Base-by-base conservation (phyloP, 2,888 invertebrate genomes). In the Mesorhabditis sp. region DNA sequence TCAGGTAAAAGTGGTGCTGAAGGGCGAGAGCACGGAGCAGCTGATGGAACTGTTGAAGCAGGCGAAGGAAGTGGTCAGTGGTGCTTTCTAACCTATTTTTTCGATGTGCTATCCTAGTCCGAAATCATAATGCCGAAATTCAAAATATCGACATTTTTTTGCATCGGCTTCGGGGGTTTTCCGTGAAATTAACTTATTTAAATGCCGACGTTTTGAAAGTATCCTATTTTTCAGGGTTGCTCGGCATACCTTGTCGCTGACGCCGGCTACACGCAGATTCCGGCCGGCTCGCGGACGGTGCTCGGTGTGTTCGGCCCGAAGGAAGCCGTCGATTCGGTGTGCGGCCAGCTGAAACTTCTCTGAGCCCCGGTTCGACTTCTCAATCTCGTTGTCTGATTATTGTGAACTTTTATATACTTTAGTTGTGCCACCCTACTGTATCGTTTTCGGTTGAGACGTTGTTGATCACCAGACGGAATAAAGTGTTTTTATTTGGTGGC, bases 201-300 rank as follows among this genome's bases (percentile, higher is more conserved):
- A n/a, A 62, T 13, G 13, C 2, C 10, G 43, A 45, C 6, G 43
- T 69, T 44, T 44, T 43, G n/a, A 2, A 13, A 15, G 7, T 42
- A 10, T 10, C 44, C 7, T 43, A n/a, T 67, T 66, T 13, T 78
- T 71, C 68, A 80, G 78, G 81, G 85, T 63, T 79, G 89, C 50
- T 87, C 87, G 58, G 84, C 86, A 65, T 88, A 88, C 76, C 75
- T 89, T 61, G 88, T 89, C 2, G 87, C 88, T 68, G 89, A 89
- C 81, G 89, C 89, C 41, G 89, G 89, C 7, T 86, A 86, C 78
- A 89, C 89, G 42, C 88, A 89, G 84, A 86, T 88, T 67, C 86
- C 87, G 6, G 81, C 87, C 4, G 88, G 88, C 6, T 87, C 87
- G 1, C 78, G 84, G 61, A 88, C 88, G 28, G 87, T 88, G n/a